Conservation (phyloP, 2,113 vertebrate genomes). For the Lathamus discolor region DNA sequence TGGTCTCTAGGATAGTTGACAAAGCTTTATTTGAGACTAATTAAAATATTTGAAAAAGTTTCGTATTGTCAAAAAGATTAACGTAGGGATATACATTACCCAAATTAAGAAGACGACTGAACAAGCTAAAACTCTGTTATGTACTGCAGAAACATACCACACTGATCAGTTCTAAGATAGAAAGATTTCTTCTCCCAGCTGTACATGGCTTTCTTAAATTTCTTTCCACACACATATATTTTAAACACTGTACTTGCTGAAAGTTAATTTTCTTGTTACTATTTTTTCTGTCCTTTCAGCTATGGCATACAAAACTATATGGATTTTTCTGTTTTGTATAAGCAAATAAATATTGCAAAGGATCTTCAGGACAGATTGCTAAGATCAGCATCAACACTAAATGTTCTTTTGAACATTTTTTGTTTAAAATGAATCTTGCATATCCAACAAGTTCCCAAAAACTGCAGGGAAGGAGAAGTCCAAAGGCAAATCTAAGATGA, state of each 20-base stretch:
- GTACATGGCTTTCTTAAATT: neutral
- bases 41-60: neutral
- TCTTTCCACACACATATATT: neutral
- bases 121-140: neutral
- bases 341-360: slow-evolving; percentile 54
- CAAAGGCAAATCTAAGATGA: slow-evolving; percentile 32
- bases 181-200: neutral
- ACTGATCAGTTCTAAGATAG: neutral
- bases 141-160: neutral
- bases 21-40: neutral
- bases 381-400: slow-evolving; percentile 37
- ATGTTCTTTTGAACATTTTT: slow-evolving; percentile 59
- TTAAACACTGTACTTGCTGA: neutral
- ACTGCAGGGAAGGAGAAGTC: slow-evolving; percentile 10
- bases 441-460: slow-evolving; percentile 39
- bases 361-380: slow-evolving; percentile 46
- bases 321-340: slow-evolving; percentile 28
- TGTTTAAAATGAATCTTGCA: slow-evolving; percentile 53
- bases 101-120: neutral
- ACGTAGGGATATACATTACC: neutral
- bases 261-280: neutral
- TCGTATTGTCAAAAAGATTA: neutral
- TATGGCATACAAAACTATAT: neutral
- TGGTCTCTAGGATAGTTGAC: neutral
- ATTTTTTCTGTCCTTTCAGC: neutral